These are phyloP conservation scores for Chaetogeoica ovagalla DNA, from an alignment of 2,888 invertebrate genomes.

Conservation along the genomic window DNA sequence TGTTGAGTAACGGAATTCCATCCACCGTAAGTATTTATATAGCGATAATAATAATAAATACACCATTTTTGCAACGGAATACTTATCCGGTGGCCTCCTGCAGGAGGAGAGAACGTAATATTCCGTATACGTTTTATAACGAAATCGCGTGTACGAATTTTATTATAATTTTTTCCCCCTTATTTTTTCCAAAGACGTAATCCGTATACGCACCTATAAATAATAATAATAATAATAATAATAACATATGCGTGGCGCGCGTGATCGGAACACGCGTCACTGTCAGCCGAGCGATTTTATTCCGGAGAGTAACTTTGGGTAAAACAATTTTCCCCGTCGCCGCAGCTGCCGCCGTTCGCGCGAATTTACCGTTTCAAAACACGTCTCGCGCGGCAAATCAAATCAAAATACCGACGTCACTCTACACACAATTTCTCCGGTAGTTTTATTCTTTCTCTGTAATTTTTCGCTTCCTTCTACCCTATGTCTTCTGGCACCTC, in stretches of 20 bases:
- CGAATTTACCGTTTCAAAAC: constrained; percentile 46
- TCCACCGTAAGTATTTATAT: too few relatives aligned
- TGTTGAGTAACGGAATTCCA: too few relatives aligned
- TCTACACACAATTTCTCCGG: constrained; percentile 21
- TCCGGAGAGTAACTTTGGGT: constrained; percentile 28
- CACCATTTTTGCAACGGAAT: too few relatives aligned
- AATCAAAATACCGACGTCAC: constrained; percentile 48
- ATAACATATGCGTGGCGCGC: background rate
- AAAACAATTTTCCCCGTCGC: constrained; percentile 43
- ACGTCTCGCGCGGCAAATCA: constrained; percentile 44
- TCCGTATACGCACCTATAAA: too few relatives aligned
- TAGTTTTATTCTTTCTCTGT: background rate
- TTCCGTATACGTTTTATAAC: background rate
- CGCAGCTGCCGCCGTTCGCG: background rate
- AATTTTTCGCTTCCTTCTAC: background rate
- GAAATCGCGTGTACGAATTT: constrained; percentile 11
- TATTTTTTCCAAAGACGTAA: too few relatives aligned
- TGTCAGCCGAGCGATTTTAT: constrained; percentile 47
- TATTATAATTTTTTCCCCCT: background rate
- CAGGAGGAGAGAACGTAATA: too few relatives aligned
- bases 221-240: background rate
- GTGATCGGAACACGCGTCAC: constrained; percentile 35
- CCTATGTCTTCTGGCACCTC: background rate
- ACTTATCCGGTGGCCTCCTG: background rate
- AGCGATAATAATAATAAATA: too few relatives aligned